Conservation (phyloP, 2,797 vertebrate genomes). For the Sitta carolinensis region DNA sequence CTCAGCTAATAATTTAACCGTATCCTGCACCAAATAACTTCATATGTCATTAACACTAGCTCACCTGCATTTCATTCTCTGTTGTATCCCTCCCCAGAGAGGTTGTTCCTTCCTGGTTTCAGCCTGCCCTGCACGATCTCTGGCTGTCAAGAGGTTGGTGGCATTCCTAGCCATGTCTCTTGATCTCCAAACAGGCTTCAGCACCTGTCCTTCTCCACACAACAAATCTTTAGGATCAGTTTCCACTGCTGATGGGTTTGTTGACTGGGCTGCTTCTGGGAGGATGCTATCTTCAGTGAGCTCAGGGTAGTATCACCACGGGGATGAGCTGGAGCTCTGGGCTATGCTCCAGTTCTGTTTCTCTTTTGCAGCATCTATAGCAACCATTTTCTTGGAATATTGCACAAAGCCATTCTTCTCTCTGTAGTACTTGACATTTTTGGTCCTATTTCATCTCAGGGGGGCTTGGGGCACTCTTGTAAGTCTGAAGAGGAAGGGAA, state of each 20-base stretch:
- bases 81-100: not conserved
- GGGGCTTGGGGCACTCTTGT: not conserved
- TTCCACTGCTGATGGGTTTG: not conserved
- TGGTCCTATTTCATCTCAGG: not conserved
- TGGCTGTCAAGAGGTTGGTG: not conserved
- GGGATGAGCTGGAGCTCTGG: not conserved
- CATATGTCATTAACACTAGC: not conserved
- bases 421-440: not conserved
- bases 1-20: slow-evolving; percentile 27
- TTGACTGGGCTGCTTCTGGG: not conserved
- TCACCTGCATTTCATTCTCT: not conserved
- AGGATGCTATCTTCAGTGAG: not conserved
- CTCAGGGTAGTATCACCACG: not conserved
- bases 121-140: not conserved
- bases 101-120: not conserved
- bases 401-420: not conserved
- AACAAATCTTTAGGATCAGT: rapidly evolving
- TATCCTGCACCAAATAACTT: not conserved
- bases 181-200: not conserved
- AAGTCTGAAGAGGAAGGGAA: not conserved
- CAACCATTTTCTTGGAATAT: not conserved
- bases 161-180: not conserved
- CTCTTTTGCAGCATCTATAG: not conserved
- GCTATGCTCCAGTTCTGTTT: not conserved
- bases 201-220: not conserved